Conservation (phyloP, 1,140 invertebrate genomes). For the Ladona fulva region DNA sequence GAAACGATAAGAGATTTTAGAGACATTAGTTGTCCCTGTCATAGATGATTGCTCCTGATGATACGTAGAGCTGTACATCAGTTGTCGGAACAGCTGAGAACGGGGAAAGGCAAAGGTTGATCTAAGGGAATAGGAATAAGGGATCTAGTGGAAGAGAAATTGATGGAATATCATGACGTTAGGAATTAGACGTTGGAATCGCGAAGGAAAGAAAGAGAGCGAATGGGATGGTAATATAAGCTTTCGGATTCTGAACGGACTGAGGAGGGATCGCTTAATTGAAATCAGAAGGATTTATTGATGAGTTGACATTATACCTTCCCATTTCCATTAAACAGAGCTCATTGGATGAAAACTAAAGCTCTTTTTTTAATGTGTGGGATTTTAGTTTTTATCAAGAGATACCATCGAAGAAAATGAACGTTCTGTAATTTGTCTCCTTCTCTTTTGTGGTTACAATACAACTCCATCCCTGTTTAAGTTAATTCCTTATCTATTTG, state of each 20-base stretch:
- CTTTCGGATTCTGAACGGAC: background rate
- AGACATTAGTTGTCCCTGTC: too few relatives aligned
- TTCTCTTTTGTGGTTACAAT: too few relatives aligned
- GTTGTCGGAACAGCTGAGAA: too few relatives aligned
- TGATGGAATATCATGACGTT: background rate
- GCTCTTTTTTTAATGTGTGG: background rate
- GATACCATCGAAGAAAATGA: background rate
- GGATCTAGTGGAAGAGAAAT: background rate
- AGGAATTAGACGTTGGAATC: background rate
- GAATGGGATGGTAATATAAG: background rate
- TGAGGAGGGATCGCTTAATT: background rate
- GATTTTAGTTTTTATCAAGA: background rate
- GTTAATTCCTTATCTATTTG: too few relatives aligned
- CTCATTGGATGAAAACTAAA: background rate
- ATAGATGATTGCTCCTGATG: too few relatives aligned
- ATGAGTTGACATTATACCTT: background rate
- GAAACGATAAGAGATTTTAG: too few relatives aligned
- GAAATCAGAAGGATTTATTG: conserved; percentile 10
- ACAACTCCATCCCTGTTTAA: too few relatives aligned
- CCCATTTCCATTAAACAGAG: background rate
- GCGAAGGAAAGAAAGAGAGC: background rate
- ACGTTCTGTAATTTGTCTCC: too few relatives aligned
- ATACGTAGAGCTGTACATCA: too few relatives aligned
- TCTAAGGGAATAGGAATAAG: background rate
- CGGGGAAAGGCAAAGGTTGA: background rate